Percentiles rank a stretch among this genome's conserved stretches.
Conservation (phyloP, 2,888 invertebrate species). For the Lathronympha strigana region DNA sequence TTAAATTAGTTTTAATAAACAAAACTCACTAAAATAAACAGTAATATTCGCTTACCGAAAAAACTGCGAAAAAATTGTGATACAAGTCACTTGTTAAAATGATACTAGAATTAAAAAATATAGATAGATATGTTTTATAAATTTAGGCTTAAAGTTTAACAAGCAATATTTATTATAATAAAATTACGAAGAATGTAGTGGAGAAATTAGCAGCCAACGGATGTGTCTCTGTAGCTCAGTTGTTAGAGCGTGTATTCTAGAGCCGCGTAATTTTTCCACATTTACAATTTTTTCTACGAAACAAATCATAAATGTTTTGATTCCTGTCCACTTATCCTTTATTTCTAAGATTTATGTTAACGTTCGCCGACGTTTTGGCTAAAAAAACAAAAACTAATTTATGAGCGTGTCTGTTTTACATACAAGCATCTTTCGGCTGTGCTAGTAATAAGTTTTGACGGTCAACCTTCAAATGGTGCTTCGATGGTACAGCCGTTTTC, state of each 20-base stretch:
- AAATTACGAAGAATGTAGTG: slow-evolving; percentile 1
- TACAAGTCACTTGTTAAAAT: not conserved
- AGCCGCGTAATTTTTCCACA: no score
- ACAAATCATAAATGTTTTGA: no score
- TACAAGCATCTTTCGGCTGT: slow-evolving; percentile 16
- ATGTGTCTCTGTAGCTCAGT: no score
- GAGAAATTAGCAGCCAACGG: no score
- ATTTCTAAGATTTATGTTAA: no score
- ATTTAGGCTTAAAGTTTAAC: slow-evolving; percentile 4
- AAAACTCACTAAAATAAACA: not conserved
- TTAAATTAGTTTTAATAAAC: not conserved
- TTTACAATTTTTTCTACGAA: no score
- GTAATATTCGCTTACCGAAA: not conserved
- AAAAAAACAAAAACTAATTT: no score
- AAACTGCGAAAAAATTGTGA: not conserved
- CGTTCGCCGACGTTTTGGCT: no score
- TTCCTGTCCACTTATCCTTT: no score
- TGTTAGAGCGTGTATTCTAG: no score
- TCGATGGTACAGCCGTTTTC: not conserved
- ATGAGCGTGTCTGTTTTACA: not conserved
- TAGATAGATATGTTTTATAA: slow-evolving; percentile 2
- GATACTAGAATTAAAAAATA: not conserved
- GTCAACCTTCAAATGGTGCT: not conserved
- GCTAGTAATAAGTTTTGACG: slow-evolving; percentile 11
- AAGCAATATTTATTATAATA: slow-evolving; percentile 21